Percentiles rank a stretch among this genome's conserved stretches.
Evolutionary conservation across 2,797 vertebrate genomes (phyloP).

Genomic region (Phaenicophaeus curvirostris): DNA sequence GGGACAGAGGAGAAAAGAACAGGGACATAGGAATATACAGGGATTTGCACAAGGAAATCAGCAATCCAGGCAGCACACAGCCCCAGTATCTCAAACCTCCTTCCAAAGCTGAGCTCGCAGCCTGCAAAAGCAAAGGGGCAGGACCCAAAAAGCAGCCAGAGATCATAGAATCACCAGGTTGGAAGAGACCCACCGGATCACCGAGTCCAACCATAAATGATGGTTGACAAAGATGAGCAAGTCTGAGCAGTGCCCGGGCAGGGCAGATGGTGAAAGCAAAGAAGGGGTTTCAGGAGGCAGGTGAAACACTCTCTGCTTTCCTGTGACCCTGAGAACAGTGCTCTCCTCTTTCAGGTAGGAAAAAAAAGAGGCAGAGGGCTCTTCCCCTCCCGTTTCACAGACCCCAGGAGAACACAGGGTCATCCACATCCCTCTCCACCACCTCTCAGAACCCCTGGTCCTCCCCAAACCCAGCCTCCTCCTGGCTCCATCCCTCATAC

Average conservation of each 20-base stretch:
- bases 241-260: fast-evolving
- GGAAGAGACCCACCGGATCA: too few relatives aligned
- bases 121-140: not conserved
- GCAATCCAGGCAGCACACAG: not conserved
- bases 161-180: too few relatives aligned
- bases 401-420: fast-evolving
- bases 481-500: not conserved
- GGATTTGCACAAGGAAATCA: not conserved
- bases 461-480: not conserved
- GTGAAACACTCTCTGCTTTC: not conserved
- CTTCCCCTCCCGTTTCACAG: not conserved
- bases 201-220: too few relatives aligned
- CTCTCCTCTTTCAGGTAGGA: not conserved
- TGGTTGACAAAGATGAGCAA: too few relatives aligned
- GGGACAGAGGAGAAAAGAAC: conserved; percentile 24
- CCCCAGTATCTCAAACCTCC: not conserved
- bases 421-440: too few relatives aligned
- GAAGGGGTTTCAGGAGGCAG: not conserved
- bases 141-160: not conserved
- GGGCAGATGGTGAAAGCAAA: not conserved
- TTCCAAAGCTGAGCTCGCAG: not conserved
- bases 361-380: fast-evolving
- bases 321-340: fast-evolving
- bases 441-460: not conserved
- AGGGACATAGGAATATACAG: not conserved